Base-by-base conservation (phyloP, 1,140 invertebrate genomes). In the Brachionus manjavacas region DNA sequence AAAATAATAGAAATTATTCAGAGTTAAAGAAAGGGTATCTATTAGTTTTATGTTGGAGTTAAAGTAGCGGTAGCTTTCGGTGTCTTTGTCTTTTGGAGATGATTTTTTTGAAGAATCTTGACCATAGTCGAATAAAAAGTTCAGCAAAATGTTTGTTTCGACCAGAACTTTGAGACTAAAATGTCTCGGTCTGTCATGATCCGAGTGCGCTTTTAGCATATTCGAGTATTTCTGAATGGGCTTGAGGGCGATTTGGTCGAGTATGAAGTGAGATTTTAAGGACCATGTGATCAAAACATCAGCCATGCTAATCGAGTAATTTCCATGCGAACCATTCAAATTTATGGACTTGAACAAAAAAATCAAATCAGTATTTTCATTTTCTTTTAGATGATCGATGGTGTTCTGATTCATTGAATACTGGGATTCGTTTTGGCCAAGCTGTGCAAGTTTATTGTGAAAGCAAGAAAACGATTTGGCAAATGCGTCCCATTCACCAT, bases 1-100 rank as follows among this genome's bases (percentile, higher is more conserved):
- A 76, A 25, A 46, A 39, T 49, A 76, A 28, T 76, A 76, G 9
- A 76, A 76, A 76, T 76, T 76, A 28, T 23, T 76, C 20, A 76
- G 28, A 76, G 16, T 25, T 12, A 76, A 23, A 4, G 72, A 76
- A 16, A 76, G 16, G 9, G 41, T 76, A 3, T 76, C 72, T 11
- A 76, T 35, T 46, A 76, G 43, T 25, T 12, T 76, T 14, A 52
- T 28, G 25, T 76, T 76, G 3, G 72, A 76, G 25, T 76, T 76
- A 76, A 76, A 76, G 25, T 76, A 76, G 11, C 41, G 20, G 49
- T 49, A 49, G 11, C 4, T 25, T 46, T 76, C 20, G 20, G 1
- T 76, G 41, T 46, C 8, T n/a, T 39, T 39, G 9, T 31, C 14
- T 14, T 20, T 12, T 76, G 14, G 25, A 49, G 23, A 16, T 9